Base-by-base conservation (phyloP, 1,140 invertebrate species). In the Danaus plexippus region DNA sequence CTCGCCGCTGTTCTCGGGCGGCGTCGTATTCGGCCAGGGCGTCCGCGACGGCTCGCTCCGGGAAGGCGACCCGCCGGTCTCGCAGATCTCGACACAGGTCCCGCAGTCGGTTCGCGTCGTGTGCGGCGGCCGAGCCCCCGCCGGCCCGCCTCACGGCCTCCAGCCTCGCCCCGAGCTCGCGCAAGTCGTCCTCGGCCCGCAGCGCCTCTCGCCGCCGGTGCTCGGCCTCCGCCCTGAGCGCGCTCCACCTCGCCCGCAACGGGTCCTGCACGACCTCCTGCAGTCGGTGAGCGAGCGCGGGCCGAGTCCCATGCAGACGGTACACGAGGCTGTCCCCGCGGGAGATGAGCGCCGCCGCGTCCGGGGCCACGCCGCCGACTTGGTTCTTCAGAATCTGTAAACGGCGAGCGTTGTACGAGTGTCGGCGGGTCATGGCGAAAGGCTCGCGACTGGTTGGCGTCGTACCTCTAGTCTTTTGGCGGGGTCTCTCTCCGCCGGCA, bases 281-380 rank as follows among this genome's bases (percentile, higher is more conserved):
- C 47, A 91, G 87, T 66, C 87, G 88, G 15, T 88, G 89, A 2
- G 90, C 91, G 42, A 89, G 80, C 22, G 69, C 63, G 32, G 90
- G 89, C 73, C 89, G 88, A 49, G 77, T 73, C 51, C 76, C 85
- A 67, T 92, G 91, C 57, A 70, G 75, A 2, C 61, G 72, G 58
- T 84, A 87, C 32, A 94, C 92, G 41, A 95, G 81, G 46, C 92
- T 91, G 73, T 95, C 94, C 1, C 94, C 94, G 71, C 91, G 90
- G 10, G 93, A 94, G 47, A 95, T 95, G 11, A 95, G 82, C 46
- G 91, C 91, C 9, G 94, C 93, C 52, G 93, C 93, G 77, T 95
- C 94, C 0, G 94, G 93, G 7, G 94, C 93, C 53, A 95, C 75
- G 47, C 85, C 85, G 32, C 90, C 90, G 41, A 92, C 73, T 78